These are phyloP conservation scores for Dipus sagitta DNA, from an alignment of 2,797 vertebrate genomes.

Conservation along the genomic window DNA sequence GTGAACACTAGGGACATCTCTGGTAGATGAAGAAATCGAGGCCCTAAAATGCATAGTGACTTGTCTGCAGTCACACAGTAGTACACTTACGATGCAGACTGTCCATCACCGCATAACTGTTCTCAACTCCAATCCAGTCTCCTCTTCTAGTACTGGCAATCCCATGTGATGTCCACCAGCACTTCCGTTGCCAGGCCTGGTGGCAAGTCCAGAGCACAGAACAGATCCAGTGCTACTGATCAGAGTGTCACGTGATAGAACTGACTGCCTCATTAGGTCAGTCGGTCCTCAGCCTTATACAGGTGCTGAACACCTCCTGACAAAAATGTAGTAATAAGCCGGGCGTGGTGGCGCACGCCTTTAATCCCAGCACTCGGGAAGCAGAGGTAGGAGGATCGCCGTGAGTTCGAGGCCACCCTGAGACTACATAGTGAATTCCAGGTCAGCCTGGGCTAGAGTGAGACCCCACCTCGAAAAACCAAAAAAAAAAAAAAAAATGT, in stretches of 20 bases:
- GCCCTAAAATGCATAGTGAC: neutral
- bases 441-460: no score
- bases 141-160: neutral
- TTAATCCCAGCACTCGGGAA: no score
- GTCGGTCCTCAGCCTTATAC: neutral
- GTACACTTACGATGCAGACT: no score
- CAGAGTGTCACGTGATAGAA: neutral
- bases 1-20: neutral
- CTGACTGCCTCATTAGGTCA: neutral
- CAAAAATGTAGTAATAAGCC: neutral
- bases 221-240: no score
- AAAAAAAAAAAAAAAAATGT: no score
- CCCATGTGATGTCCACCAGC: neutral
- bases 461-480: no score
- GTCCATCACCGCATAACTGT: neutral
- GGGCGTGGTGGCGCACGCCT: no score
- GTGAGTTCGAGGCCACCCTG: no score
- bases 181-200: neutral
- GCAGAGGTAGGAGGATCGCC: no score
- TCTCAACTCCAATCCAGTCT: neutral
- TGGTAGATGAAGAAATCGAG: neutral
- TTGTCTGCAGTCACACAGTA: neutral
- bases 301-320: neutral
- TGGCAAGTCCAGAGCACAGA: no score
- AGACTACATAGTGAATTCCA: no score